Percentiles rank a stretch among this genome's conserved stretches.
Evolutionary conservation across 1,140 invertebrate genomes (phyloP).

Genomic region (Dreissena polymorpha): DNA sequence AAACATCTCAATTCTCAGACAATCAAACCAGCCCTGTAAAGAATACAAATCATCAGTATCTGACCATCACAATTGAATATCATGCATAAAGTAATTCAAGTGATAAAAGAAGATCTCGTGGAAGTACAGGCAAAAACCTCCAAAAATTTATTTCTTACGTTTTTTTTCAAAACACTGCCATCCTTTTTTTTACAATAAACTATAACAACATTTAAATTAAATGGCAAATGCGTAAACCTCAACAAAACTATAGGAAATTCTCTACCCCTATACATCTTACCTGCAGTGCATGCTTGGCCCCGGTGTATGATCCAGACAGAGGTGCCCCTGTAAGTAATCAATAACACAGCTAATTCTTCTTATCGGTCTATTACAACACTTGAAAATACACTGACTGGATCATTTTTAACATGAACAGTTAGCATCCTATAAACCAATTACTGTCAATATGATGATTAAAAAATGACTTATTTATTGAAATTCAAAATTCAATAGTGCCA

Average conservation of each 20-base stretch:
- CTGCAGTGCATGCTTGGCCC: slow-evolving; percentile 90
- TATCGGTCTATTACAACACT: too few species aligned
- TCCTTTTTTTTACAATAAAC: too few species aligned
- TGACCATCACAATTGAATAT: neutral
- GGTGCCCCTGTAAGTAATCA: slow-evolving; percentile 81
- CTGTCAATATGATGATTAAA: too few species aligned
- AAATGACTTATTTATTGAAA: too few species aligned
- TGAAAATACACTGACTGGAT: too few species aligned
- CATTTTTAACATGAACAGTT: too few species aligned
- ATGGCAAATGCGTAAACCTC: too few species aligned
- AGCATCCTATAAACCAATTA: too few species aligned
- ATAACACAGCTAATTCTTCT: neutral
- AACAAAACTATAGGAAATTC: too few species aligned
- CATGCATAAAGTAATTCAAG: neutral
- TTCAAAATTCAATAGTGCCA: too few species aligned
- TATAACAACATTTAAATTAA: too few species aligned
- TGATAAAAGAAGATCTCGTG: neutral
- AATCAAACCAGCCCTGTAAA: slow-evolving; percentile 69
- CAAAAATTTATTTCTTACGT: slow-evolving; percentile 61
- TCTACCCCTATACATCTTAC: slow-evolving; percentile 79
- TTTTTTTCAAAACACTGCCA: too few species aligned
- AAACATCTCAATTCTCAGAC: slow-evolving; percentile 58
- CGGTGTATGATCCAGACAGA: slow-evolving; percentile 89
- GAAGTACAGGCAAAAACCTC: neutral
- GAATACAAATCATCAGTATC: neutral